These are phyloP conservation scores for Ondatra zibethicus DNA, from an alignment of 2,113 vertebrate genomes.

Conservation along the genomic window DNA sequence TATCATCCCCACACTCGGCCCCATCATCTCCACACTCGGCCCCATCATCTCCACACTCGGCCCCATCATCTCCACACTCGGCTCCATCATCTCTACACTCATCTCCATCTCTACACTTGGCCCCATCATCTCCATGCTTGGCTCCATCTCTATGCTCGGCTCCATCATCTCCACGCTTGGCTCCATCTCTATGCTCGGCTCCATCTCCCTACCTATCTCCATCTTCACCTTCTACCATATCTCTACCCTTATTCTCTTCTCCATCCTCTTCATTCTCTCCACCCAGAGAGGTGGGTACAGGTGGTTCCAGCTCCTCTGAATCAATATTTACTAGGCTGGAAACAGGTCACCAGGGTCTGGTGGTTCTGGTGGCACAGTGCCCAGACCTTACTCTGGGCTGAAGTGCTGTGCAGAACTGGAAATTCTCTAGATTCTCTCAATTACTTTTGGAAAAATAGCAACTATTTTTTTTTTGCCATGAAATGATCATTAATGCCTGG, in stretches of 20 bases:
- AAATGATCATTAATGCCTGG: neutral
- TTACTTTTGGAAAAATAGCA: neutral
- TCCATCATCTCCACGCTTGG: too few species aligned
- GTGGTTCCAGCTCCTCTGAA: neutral
- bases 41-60: too few species aligned
- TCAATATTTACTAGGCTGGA: neutral
- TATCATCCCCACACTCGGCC: too few species aligned
- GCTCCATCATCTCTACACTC: too few species aligned
- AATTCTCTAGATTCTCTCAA: neutral
- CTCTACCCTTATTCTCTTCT: neutral
- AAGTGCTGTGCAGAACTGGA: neutral
- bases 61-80: too few species aligned
- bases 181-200: neutral
- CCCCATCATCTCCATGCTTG: too few species aligned
- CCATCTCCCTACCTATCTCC: neutral
- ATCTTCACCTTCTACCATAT: neutral
- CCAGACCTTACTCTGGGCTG: neutral
- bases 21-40: neutral
- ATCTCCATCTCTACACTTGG: too few species aligned
- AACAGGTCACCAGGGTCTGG: accelerated
- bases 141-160: too few species aligned
- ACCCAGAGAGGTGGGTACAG: accelerated
- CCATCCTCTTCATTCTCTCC: neutral
- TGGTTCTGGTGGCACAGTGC: neutral
- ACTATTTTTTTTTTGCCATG: neutral